phyloP scores from a whole-genome alignment of 35 echinoderm and acorn worm species.

The Apostichopus parvimensis region DNA sequence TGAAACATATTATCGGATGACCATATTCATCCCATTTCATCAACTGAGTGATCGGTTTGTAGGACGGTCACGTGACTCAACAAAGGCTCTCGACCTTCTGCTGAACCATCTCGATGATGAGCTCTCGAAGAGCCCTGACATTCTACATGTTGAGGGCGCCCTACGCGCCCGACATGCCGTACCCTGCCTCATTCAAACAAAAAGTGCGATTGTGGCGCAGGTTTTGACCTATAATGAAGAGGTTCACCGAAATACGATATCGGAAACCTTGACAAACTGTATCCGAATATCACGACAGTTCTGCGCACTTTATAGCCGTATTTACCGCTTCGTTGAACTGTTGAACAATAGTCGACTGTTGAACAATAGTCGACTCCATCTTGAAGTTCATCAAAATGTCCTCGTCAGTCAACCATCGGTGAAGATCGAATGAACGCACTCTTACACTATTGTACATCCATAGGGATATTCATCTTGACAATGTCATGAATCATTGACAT shows the following conservation, averaged over 20 bases:
- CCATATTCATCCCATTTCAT: too few relatives aligned
- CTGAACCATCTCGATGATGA: too few relatives aligned
- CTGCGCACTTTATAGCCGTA: background rate
- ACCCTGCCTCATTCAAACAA: too few relatives aligned
- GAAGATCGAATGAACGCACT: slow-evolving; percentile 12
- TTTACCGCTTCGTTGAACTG: background rate
- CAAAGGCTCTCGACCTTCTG: too few relatives aligned
- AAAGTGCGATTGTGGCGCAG: too few relatives aligned
- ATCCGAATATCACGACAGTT: background rate
- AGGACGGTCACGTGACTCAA: too few relatives aligned
- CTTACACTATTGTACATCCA: background rate
- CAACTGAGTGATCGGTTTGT: too few relatives aligned
- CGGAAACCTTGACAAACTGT: background rate
- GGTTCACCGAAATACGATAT: background rate
- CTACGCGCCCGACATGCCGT: too few relatives aligned
- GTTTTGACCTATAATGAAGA: background rate
- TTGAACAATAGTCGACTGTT: background rate
- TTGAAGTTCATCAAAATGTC: slow-evolving; percentile 18
- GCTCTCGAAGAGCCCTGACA: too few relatives aligned
- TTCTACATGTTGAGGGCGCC: too few relatives aligned
- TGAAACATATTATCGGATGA: too few relatives aligned
- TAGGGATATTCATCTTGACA: background rate
- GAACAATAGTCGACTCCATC: background rate
- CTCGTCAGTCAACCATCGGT: slow-evolving; percentile 13
- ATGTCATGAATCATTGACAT: background rate